These are phyloP conservation scores for Lepidocyrtinus sp. DNA, from an alignment of 2,888 invertebrate species.

Conservation along the genomic window DNA sequence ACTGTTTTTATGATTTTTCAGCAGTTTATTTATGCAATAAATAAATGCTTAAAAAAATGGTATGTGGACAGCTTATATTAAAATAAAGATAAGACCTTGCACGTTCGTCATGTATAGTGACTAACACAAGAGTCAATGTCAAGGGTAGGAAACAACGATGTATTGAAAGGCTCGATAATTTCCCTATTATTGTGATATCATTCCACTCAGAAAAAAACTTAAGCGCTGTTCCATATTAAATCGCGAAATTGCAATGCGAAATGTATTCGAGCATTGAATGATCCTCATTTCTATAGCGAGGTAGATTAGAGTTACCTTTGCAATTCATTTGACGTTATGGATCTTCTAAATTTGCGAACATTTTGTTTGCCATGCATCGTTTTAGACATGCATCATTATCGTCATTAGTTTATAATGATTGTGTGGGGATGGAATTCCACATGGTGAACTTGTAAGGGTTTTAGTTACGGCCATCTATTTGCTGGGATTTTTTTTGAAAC, in stretches of 20 bases:
- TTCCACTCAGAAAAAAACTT: too few relatives aligned
- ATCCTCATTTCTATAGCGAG: not conserved
- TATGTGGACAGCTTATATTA: constrained; percentile 10
- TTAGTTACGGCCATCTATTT: constrained; percentile 5
- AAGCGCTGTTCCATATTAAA: too few relatives aligned
- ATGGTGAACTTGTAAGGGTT: not conserved
- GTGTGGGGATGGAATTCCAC: constrained; percentile 16
- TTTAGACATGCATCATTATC: constrained; percentile 15
- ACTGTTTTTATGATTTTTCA: constrained; percentile 10
- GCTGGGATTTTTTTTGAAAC: constrained; percentile 27
- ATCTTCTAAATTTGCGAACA: constrained; percentile 38
- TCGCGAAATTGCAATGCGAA: too few relatives aligned
- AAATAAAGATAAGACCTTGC: not conserved
- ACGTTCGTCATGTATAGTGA: constrained; percentile 1
- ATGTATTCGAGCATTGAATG: too few relatives aligned
- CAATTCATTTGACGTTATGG: constrained; percentile 38
- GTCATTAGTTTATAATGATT: constrained; percentile 38
- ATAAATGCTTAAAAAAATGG: not conserved
- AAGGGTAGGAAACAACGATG: constrained; percentile 20
- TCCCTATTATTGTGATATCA: constrained; percentile 22
- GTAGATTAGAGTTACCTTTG: too few relatives aligned
- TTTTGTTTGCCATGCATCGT: constrained; percentile 14
- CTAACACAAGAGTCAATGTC: constrained; percentile 39
- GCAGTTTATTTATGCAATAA: not conserved
- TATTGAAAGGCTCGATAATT: constrained; percentile 18